Conservation (phyloP, 2,113 vertebrate species). For the Periophthalmus modestus region DNA sequence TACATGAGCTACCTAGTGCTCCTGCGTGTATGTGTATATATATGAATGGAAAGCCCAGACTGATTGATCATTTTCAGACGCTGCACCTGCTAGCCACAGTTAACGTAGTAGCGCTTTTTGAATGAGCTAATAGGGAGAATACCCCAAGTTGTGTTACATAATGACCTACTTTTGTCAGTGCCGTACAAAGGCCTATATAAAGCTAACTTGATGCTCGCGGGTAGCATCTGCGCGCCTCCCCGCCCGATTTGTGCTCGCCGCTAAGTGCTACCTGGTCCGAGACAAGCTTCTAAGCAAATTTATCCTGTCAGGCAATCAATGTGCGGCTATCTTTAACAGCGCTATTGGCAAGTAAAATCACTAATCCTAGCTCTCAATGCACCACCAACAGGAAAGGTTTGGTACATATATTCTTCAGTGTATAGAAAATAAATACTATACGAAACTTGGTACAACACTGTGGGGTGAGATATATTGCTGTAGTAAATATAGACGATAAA, state of each 20-base stretch:
- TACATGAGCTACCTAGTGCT: neutral
- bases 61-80: slow-evolving; percentile 35
- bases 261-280: neutral
- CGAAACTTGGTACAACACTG: too few relatives aligned
- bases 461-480: too few relatives aligned
- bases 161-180: slow-evolving; percentile 56
- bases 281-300: neutral
- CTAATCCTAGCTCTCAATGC: neutral
- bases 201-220: neutral
- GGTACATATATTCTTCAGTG: neutral
- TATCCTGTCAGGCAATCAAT: neutral
- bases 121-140: slow-evolving; percentile 61
- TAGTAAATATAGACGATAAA: too few relatives aligned
- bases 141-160: slow-evolving; percentile 68
- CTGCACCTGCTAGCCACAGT: slow-evolving; percentile 50
- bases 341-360: neutral
- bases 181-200: neutral
- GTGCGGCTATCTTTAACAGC: neutral
- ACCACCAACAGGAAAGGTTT: neutral
- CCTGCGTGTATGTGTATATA: neutral
- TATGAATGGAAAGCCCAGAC: slow-evolving; percentile 9
- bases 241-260: neutral
- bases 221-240: neutral
- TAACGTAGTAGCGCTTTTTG: slow-evolving; percentile 24
- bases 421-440: too few relatives aligned